A percentile compares a stretch with the other conserved stretches of the same genome.
These are phyloP conservation scores for Carlito syrichta DNA, from an alignment of 2,113 vertebrate species.

Conservation along the genomic window DNA sequence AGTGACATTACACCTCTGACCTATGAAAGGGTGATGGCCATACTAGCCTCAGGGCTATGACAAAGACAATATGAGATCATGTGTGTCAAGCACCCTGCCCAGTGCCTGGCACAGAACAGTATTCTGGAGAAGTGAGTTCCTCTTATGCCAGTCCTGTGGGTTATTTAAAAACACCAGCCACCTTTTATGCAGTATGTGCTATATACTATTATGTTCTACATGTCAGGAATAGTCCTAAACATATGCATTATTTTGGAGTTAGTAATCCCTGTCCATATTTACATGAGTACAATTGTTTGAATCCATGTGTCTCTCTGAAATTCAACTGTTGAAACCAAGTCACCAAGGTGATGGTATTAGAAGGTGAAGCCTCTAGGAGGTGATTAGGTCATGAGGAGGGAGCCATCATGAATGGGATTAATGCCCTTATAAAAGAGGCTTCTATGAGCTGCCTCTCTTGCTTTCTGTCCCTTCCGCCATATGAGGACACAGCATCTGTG, in stretches of 20 bases:
- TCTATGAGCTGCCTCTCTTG: background rate
- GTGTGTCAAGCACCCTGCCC: background rate
- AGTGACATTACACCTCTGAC: background rate
- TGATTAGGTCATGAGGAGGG: background rate
- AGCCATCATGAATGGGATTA: background rate
- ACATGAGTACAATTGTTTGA: background rate
- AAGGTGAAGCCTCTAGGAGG: background rate
- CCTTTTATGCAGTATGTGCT: too few relatives aligned
- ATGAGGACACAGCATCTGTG: background rate
- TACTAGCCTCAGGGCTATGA: too few relatives aligned
- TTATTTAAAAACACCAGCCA: background rate
- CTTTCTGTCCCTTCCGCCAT: background rate
- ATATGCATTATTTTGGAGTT: background rate
- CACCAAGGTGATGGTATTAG: background rate
- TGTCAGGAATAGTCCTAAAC: background rate
- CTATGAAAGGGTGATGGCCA: background rate
- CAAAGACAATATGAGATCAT: rapidly evolving
- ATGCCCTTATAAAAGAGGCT: background rate
- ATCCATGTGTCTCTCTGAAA: background rate
- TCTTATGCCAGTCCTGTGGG: too few relatives aligned
- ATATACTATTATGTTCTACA: background rate
- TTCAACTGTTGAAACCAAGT: background rate
- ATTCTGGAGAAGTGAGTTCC: background rate
- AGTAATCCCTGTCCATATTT: background rate
- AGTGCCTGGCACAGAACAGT: background rate